Conservation (phyloP, 2,888 invertebrate genomes). For the Digitonthophagus gazella region DNA sequence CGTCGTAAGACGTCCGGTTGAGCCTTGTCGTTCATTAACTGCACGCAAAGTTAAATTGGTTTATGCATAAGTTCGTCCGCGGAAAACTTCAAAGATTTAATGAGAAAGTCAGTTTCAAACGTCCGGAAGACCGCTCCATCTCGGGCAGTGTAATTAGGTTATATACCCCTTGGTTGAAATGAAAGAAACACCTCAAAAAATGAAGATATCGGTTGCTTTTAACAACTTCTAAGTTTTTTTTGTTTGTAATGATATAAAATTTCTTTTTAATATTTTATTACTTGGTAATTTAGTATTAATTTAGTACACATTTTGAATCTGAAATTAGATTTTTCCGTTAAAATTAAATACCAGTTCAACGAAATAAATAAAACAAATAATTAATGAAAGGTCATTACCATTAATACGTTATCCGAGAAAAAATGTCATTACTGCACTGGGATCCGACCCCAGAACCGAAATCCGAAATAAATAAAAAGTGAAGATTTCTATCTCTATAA, state of each 20-base stretch:
- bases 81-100: constrained; percentile 14
- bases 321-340: too few species aligned
- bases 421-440: too few species aligned
- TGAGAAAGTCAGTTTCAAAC: constrained; percentile 4
- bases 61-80: constrained; percentile 23
- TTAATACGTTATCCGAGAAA: too few species aligned
- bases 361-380: too few species aligned
- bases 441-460: too few species aligned
- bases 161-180: neutral
- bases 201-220: neutral
- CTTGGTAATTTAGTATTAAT: too few species aligned
- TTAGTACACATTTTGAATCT: too few species aligned
- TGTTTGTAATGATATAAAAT: neutral
- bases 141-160: constrained; percentile 5
- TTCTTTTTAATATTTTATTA: too few species aligned
- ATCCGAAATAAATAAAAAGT: too few species aligned
- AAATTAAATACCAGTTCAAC: too few species aligned
- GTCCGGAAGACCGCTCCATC: constrained; percentile 2
- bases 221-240: neutral
- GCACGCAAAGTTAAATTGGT: constrained; percentile 33
- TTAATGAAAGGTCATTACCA: too few species aligned
- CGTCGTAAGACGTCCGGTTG: neutral
- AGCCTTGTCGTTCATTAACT: constrained; percentile 31
- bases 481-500: too few species aligned
- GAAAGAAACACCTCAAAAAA: neutral